Base-by-base conservation (phyloP, 2,113 vertebrate species). In the Cynoglossus semilaevis region DNA sequence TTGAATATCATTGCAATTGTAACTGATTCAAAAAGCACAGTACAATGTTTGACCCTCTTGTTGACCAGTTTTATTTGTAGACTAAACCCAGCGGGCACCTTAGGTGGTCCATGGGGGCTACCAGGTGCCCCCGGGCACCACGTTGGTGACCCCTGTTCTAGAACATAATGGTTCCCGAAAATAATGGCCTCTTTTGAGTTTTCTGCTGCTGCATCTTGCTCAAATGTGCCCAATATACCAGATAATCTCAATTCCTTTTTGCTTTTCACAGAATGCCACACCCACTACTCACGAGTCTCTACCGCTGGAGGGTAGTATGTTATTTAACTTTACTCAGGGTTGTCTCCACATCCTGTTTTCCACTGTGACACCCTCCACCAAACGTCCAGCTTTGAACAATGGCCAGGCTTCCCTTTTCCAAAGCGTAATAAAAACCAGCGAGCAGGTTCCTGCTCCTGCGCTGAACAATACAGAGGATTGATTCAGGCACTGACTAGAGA, bases 301-400 rank as follows among this genome's bases (percentile, higher is more conserved):
- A 40, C 11, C 60, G 40, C 37, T 37, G 56, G 67, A 65, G 43
- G 51, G 74, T 72, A 58, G 52, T 36, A 69, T 71, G 57, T 51
- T 9, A 15, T 59, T 59, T 58, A 60, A 38, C 63, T 45, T 41
- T 38, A 44, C 56, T 17, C 58, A 37, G 43, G 11, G 57, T 10
- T 70, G 60, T 54, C 53, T 78, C 40, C 19, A 44, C 61, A 74
- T 87, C 82, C 87, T 86, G 88, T 83, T 77, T 79, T 84, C 76
- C 70, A 71, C 29, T 43, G 40, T 38, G 48, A 79, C 75, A 82
- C 60, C 65, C 76, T 65, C 43, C 19, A 17, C 29, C 61, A 51
- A 63, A 38, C 52, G 35, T 46, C 45, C 56, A 17, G 55, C 36
- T 63, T 55, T 57, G 51, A 85, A 88, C 84, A 90, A 84, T 77